These are phyloP conservation scores for Mesorhabditis spiculigera DNA, from an alignment of 2,888 invertebrate genomes.

Conservation along the genomic window DNA sequence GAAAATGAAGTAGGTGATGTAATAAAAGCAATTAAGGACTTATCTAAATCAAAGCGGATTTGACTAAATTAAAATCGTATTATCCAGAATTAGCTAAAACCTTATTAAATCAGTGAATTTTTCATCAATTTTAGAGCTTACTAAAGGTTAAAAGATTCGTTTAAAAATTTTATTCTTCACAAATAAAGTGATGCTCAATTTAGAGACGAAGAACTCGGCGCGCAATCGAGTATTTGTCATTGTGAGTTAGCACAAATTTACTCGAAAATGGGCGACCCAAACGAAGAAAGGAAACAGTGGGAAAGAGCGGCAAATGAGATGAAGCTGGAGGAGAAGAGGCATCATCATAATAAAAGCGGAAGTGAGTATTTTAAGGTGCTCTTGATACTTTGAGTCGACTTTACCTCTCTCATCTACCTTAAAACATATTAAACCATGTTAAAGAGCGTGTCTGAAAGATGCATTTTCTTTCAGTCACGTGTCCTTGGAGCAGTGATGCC, in stretches of 20 bases:
- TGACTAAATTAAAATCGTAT: not conserved
- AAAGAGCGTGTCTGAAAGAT: not conserved
- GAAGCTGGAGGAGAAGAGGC: slow-evolving; percentile 7
- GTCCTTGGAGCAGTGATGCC: not conserved
- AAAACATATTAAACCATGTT: too few species aligned
- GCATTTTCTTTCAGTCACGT: not conserved
- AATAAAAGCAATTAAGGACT: not conserved
- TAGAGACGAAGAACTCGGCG: slow-evolving; percentile 16
- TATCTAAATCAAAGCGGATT: not conserved
- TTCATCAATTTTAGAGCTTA: slow-evolving; percentile 3
- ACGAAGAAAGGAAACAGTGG: slow-evolving; percentile 15
- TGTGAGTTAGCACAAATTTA: slow-evolving; percentile 14
- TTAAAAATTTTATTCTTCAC: not conserved
- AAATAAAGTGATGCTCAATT: not conserved
- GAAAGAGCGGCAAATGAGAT: slow-evolving; percentile 12
- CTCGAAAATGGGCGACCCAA: slow-evolving; percentile 10
- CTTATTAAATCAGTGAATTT: not conserved
- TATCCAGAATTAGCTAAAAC: not conserved
- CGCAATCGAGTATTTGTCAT: slow-evolving; percentile 15
- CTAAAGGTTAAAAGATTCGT: not conserved
- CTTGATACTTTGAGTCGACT: too few species aligned
- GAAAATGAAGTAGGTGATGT: slow-evolving; percentile 12
- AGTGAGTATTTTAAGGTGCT: not conserved
- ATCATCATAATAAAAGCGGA: slow-evolving; percentile 7
- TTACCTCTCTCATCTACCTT: too few species aligned